phyloP scores from a whole-genome alignment of 2,888 invertebrate genomes.

The Shargacucullia verbasci region DNA sequence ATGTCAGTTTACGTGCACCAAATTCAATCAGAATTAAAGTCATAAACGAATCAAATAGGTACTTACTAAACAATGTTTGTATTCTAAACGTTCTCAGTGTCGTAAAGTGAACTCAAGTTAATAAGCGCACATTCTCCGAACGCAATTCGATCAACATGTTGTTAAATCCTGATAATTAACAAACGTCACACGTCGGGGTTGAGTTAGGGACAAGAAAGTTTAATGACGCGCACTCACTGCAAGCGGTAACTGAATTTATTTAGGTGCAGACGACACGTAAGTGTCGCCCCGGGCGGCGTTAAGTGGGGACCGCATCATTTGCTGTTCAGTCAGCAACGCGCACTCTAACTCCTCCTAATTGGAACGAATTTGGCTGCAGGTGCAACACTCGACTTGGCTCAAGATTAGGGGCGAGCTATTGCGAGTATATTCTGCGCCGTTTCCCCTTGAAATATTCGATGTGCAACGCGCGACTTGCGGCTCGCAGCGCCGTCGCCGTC shows the following conservation, averaged over 20 bases:
- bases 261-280: conserved; percentile 82
- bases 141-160: conserved; percentile 60
- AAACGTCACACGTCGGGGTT: conserved; percentile 73
- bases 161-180: conserved; percentile 78
- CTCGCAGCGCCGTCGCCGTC: conserved; percentile 63
- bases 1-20: conserved; percentile 17
- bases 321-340: conserved; percentile 86
- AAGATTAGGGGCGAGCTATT: conserved; percentile 87
- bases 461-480: conserved; percentile 83
- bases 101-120: conserved; percentile 41
- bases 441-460: conserved; percentile 85
- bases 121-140: conserved; percentile 48
- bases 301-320: conserved; percentile 88
- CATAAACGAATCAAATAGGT: conserved; percentile 1
- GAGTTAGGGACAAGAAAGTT: conserved; percentile 83
- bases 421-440: conserved; percentile 82
- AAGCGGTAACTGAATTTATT: conserved; percentile 84
- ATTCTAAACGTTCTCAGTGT: conserved; percentile 35
- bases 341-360: conserved; percentile 88
- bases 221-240: conserved; percentile 84
- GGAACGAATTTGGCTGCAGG: conserved; percentile 89
- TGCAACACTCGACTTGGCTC: conserved; percentile 88
- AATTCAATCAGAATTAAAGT: conserved; percentile 19
- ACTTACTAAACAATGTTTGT: conserved; percentile 5
- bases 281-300: conserved; percentile 80